Conservation (phyloP, 2,888 invertebrate species). For the Cataglyphis rosenhaueri region DNA sequence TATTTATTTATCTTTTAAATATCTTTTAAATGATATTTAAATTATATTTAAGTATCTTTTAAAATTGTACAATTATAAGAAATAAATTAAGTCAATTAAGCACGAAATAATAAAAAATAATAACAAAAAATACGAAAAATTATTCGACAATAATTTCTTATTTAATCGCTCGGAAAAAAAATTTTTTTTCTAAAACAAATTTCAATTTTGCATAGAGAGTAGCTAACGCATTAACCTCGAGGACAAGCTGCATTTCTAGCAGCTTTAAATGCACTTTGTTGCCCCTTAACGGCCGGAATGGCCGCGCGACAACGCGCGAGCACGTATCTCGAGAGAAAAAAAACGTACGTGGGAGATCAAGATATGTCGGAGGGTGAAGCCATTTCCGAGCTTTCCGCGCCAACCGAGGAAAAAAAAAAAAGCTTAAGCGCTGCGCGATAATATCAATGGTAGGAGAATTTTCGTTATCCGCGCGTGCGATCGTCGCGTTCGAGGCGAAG, state of each 20-base stretch:
- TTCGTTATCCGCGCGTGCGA: constrained; percentile 74
- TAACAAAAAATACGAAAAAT: neutral
- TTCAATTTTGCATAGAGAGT: constrained; percentile 33
- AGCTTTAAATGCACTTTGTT: constrained; percentile 43
- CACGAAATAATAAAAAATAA: constrained; percentile 19
- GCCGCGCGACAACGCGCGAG: neutral
- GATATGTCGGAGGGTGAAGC: constrained; percentile 1
- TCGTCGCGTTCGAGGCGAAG: constrained; percentile 61
- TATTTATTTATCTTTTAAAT: no score
- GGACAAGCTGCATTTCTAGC: constrained; percentile 31
- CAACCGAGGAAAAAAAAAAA: constrained; percentile 4
- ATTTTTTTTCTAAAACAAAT: constrained; percentile 15
- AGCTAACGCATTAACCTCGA: constrained; percentile 26
- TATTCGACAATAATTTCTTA: constrained; percentile 1
- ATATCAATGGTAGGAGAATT: constrained; percentile 60
- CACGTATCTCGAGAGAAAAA: neutral
- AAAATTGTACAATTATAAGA: neutral
- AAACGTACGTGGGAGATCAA: neutral
- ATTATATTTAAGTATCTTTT: no score
- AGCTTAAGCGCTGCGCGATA: constrained; percentile 49
- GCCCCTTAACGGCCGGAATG: neutral
- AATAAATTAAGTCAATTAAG: neutral
- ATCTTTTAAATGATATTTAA: no score
- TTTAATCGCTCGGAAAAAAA: neutral
- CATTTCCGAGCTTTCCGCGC: constrained; percentile 19